Evolutionary conservation across 1,140 invertebrate species (phyloP), one percentile per base, ranked within the genome.

Genomic region (Megalopta genalis): DNA sequence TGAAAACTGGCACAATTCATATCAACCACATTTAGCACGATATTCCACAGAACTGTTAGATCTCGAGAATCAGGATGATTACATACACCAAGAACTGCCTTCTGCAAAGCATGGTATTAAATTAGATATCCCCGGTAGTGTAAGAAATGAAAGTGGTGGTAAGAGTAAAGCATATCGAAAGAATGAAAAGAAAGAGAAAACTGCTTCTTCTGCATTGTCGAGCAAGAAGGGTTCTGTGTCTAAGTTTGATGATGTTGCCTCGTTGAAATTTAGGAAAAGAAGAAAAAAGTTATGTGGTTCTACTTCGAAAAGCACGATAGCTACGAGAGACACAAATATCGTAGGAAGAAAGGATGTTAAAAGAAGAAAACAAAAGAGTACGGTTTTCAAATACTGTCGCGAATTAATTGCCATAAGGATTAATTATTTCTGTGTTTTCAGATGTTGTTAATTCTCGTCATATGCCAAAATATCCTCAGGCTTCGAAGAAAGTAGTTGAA

Each of bases 401-500:
- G 9, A 71, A 9, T 18, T 14, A 42, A 54, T 23, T 32, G 9
- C 42, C 42, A 12, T 77, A 23, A 63, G 37, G 42, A 65, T 68
- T 65, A 49, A 79, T 42, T 64, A 57, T 71, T 77, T 72, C 27
- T 49, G 0, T 63, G 64, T 64, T 73, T 67, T 71, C 23, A 85
- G 84, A 27, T 32, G 39, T 9, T 54, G 14, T 10, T 18, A 49
- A 9, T 73, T 63, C 14, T 69, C 65, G 49, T 12, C 59, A 62
- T 27, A 39, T 12, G 12, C 37, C n/a, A 46, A 86, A 76, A 4
- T 39, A 72, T 73, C 18, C 37, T 12, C 78, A 62, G 12, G 72
- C 81, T 27, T 81, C 46, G 10, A 86, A 85, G n/a, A 87, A 93
- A 46, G 77, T 94, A n/a, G 91, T 93, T 9, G 93, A 94, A 86